Base-by-base conservation (phyloP, 2,113 vertebrate genomes). In the Hyla sarda region DNA sequence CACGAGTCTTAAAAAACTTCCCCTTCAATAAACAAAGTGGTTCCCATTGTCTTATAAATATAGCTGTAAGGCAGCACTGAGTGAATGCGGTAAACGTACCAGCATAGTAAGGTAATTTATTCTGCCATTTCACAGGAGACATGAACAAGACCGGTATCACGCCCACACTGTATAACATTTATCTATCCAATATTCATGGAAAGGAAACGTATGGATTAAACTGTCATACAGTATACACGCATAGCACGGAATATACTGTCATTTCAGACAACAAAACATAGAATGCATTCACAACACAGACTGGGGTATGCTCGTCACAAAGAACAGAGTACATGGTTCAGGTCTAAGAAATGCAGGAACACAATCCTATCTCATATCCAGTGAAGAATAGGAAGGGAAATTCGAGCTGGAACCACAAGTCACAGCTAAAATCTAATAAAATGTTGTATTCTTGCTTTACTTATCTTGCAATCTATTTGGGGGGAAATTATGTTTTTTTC, bases 91-190 rank as follows among this genome's bases (percentile, higher is more conserved):
- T 60, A 25, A 58, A 60, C n/a, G 2, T 16, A 32, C 34, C 13
- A 69, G 14, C 28, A 13, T 32, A 34, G 28, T 69, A 69, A 69
- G 65, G 65, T 69, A 69, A 69, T 69, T 69, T 69, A 69, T 69
- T 32, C 65, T 16, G 19, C 7, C 30, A 69, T 69, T 69, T 32
- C 65, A 69, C 65, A 69, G 65, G 65, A 69, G 65, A 69, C 60
- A 14, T 28, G 25, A 65, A 30, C 65, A 69, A 69, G 14, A 17
- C 17, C 25, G 16, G 28, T 17, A 34, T 19, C 30, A 32, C 65
- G 65, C 65, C 28, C 28, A 69, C 65, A 69, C 65, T 30, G 32
- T 69, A 69, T 13, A 65, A 2, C 25, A 30, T 28, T 30, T 65
- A 30, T 69, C 65, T 69, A 69, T 34, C 65, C 65, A 69, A 34